These are phyloP conservation scores for Cyaniris semiargus DNA, from an alignment of 2,888 invertebrate genomes.

Conservation along the genomic window DNA sequence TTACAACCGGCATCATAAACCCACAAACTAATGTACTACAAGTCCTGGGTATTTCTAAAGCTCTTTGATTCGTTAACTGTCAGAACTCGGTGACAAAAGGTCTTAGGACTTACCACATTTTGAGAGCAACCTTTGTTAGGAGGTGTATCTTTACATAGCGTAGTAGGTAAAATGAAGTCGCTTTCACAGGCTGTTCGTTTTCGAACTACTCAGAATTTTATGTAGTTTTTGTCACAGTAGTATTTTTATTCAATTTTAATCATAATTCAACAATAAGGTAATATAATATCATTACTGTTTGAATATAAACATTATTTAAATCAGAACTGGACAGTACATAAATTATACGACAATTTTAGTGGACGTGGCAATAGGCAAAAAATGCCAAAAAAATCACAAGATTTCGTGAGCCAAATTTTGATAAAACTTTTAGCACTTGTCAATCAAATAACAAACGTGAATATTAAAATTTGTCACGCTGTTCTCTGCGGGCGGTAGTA, in stretches of 20 bases:
- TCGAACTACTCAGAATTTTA: too few relatives aligned
- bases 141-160: not conserved
- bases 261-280: too few relatives aligned
- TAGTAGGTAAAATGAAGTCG: not conserved
- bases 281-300: too few relatives aligned
- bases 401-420: not conserved
- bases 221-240: too few relatives aligned
- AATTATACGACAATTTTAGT: too few relatives aligned
- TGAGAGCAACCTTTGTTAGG: not conserved
- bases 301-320: too few relatives aligned
- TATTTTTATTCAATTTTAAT: too few relatives aligned
- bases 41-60: conserved; percentile 16
- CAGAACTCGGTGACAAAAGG: not conserved
- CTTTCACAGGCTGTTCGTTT: too few relatives aligned
- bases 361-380: too few relatives aligned
- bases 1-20: not conserved
- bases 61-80: conserved; percentile 19
- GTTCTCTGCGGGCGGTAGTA: conserved; percentile 45
- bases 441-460: conserved; percentile 16
- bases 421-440: not conserved
- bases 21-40: not conserved
- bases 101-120: not conserved
- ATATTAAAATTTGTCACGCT: conserved; percentile 19
- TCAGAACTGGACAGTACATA: too few relatives aligned
- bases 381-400: not conserved